Evolutionary conservation across 2,113 vertebrate genomes (phyloP).

Genomic region (Gobio gobio): DNA sequence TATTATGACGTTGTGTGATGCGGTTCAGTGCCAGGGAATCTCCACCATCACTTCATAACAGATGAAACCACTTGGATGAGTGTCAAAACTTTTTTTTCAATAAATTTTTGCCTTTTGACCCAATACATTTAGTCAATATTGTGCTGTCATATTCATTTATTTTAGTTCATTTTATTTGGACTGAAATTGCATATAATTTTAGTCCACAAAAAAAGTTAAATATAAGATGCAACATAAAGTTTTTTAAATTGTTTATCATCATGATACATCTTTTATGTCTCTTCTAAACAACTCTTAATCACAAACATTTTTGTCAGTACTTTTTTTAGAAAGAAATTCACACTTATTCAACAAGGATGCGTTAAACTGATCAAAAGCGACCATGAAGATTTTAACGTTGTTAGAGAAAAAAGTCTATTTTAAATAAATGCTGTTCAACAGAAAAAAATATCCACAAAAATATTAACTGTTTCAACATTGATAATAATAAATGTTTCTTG

Average conservation of each 20-base stretch:
- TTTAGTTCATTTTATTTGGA: not conserved
- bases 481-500: too few species aligned
- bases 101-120: not conserved
- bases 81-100: not conserved
- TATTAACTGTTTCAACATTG: too few species aligned
- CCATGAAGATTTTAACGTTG: not conserved
- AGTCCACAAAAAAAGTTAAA: too few species aligned
- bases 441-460: too few species aligned
- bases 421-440: too few species aligned
- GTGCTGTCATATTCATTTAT: not conserved
- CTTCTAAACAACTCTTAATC: too few species aligned
- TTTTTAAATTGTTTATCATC: not conserved
- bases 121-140: not conserved
- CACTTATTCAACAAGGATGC: not conserved
- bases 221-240: not conserved
- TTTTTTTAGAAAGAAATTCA: too few species aligned
- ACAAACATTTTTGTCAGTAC: too few species aligned
- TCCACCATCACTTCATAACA: constrained; percentile 1
- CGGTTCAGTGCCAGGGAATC: constrained; percentile 22
- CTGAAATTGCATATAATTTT: too few species aligned
- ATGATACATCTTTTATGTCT: not conserved
- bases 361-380: not conserved
- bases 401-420: too few species aligned
- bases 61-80: not conserved
- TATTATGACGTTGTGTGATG: not conserved